phyloP scores from a whole-genome alignment of 2,888 invertebrate species.

The Euproctis similis region DNA sequence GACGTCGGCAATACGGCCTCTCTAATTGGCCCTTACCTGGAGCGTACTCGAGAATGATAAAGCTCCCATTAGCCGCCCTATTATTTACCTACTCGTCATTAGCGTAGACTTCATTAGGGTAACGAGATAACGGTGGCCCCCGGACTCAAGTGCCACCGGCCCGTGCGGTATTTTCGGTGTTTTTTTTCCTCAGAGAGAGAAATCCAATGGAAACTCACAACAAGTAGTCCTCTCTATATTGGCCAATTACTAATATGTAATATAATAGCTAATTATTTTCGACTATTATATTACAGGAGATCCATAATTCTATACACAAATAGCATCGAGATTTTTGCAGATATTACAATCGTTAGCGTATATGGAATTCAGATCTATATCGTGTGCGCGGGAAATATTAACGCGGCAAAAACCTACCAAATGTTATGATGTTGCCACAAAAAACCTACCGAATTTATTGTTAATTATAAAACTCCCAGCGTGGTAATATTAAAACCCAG shows the following conservation, averaged over 20 bases:
- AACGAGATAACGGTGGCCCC: constrained; percentile 72
- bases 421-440: constrained; percentile 44
- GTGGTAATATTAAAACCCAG: constrained; percentile 67
- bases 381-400: constrained; percentile 60
- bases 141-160: constrained; percentile 40
- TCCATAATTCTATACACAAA: too few relatives aligned
- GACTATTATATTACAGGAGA: constrained; percentile 35
- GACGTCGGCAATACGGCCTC: constrained; percentile 70
- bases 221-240: too few relatives aligned
- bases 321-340: too few relatives aligned
- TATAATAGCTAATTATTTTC: constrained; percentile 54
- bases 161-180: constrained; percentile 58
- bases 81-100: constrained; percentile 77
- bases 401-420: constrained; percentile 44
- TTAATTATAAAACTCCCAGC: constrained; percentile 74
- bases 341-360: too few relatives aligned
- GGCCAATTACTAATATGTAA: constrained; percentile 31
- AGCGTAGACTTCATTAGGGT: constrained; percentile 76
- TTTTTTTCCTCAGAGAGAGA: constrained; percentile 57
- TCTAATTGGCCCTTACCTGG: constrained; percentile 76
- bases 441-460: constrained; percentile 73
- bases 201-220: constrained; percentile 49
- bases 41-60: constrained; percentile 76
- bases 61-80: constrained; percentile 76
- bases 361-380: constrained; percentile 71